phyloP scores from a whole-genome alignment of 2,888 invertebrate genomes.

The Minunthozetes semirufus region DNA sequence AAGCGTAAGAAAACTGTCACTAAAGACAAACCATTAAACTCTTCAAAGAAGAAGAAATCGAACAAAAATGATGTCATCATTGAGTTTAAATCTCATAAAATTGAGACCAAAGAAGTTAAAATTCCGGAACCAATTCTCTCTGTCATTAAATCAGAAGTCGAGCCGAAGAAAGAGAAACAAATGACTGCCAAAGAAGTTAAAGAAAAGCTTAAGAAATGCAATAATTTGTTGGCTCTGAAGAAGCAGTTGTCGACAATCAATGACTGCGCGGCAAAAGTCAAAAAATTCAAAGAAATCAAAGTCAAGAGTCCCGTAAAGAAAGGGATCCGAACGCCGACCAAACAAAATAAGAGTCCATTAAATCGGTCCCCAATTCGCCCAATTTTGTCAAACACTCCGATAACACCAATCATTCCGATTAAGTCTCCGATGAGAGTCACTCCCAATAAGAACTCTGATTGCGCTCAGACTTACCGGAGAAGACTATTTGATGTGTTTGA shows the following conservation, averaged over 20 bases:
- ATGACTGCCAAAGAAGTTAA: constrained; percentile 12
- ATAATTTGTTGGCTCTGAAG: constrained; percentile 23
- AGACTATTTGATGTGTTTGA: constrained; percentile 18
- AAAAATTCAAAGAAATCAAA: constrained; percentile 31
- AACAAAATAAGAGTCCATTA: constrained; percentile 7
- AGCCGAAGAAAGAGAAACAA: not conserved
- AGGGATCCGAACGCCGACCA: not conserved
- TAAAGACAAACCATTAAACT: not conserved
- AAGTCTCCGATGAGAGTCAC: constrained; percentile 2
- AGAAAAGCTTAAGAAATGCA: constrained; percentile 11
- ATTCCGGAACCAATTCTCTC: not conserved
- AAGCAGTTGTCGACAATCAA: constrained; percentile 19
- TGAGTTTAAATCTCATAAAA: not conserved
- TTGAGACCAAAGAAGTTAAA: not conserved
- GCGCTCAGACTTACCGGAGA: not conserved
- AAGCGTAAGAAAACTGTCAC: not conserved
- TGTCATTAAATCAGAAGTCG: not conserved
- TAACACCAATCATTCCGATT: not conserved
- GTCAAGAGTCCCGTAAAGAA: not conserved
- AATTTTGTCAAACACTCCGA: not conserved
- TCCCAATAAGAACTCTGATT: not conserved
- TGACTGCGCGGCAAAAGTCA: constrained; percentile 27
- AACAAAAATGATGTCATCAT: not conserved
- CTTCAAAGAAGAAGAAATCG: not conserved
- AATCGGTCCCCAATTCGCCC: not conserved